Evolutionary conservation across 2,113 vertebrate genomes (phyloP).

Genomic region (Anhinga anhinga): DNA sequence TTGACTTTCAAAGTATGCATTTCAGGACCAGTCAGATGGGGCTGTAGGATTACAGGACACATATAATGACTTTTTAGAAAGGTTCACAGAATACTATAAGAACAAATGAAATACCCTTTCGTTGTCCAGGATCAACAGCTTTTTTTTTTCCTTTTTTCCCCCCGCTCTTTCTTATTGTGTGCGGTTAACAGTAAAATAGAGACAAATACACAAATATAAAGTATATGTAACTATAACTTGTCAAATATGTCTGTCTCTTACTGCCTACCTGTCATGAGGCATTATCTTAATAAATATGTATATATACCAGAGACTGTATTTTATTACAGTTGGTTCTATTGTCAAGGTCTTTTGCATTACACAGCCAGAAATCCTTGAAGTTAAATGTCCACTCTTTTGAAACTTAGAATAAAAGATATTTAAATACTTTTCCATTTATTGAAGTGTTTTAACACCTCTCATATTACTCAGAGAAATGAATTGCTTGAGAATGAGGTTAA

Average conservation of each 20-base stretch:
- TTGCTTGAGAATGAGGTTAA: constrained; percentile 68
- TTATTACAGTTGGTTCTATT: constrained; percentile 33
- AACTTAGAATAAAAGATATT: constrained; percentile 54
- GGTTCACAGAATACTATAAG: neutral
- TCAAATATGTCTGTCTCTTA: neutral
- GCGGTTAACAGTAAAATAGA: neutral
- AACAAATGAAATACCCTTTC: neutral
- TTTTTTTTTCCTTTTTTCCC: rapidly evolving
- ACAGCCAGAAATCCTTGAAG: constrained; percentile 43
- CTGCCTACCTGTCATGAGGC: neutral
- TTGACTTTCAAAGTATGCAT: neutral
- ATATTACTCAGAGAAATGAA: constrained; percentile 64
- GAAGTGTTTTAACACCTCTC: constrained; percentile 66
- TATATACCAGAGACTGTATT: constrained; percentile 10
- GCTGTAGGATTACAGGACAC: neutral
- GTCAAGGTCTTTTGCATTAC: constrained; percentile 24
- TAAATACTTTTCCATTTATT: constrained; percentile 62
- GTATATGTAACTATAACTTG: neutral
- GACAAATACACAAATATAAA: neutral
- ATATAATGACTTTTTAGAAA: neutral
- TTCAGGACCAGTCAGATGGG: neutral
- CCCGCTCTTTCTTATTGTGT: neutral
- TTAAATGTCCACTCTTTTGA: constrained; percentile 59
- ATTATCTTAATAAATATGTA: constrained; percentile 7
- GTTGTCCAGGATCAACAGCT: neutral